Percentiles rank a stretch among this genome's conserved stretches.
phyloP scores from a whole-genome alignment of 2,888 invertebrate genomes.

The Epicampocera succincta region DNA sequence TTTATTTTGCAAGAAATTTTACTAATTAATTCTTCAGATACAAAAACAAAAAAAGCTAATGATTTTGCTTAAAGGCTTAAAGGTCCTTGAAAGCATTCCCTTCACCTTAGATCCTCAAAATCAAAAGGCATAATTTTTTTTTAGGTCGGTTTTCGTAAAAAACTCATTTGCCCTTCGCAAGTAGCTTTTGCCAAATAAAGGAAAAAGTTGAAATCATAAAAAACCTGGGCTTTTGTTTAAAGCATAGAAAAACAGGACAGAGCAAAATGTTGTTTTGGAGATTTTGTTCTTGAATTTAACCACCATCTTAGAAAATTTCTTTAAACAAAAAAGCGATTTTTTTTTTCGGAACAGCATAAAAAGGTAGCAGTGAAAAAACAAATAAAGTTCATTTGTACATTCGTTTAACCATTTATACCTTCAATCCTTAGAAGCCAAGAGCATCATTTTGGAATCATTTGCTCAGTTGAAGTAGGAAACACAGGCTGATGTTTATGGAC shows the following conservation, averaged over 20 bases:
- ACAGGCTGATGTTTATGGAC: slow-evolving; percentile 3
- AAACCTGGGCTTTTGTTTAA: slow-evolving; percentile 47
- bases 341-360: slow-evolving; percentile 13
- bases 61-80: slow-evolving; percentile 53
- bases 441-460: slow-evolving; percentile 64
- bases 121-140: slow-evolving; percentile 57
- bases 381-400: slow-evolving; percentile 41
- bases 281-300: slow-evolving; percentile 52
- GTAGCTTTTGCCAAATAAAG: slow-evolving; percentile 25
- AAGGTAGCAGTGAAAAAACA: slow-evolving; percentile 2
- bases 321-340: slow-evolving; percentile 32
- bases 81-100: slow-evolving; percentile 46
- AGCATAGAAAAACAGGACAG: slow-evolving; percentile 17
- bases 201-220: slow-evolving; percentile 8
- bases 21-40: slow-evolving; percentile 59
- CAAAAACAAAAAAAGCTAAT: not conserved
- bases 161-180: slow-evolving; percentile 60
- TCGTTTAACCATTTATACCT: slow-evolving; percentile 57
- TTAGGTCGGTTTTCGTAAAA: not conserved
- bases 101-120: slow-evolving; percentile 54
- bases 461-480: slow-evolving; percentile 55
- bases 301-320: slow-evolving; percentile 56
- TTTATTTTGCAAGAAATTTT: slow-evolving; percentile 39
- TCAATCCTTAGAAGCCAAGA: slow-evolving; percentile 63
- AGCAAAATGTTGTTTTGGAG: slow-evolving; percentile 21